Base-by-base conservation (phyloP, 1,140 invertebrate genomes). In the Papilio machaon region DNA sequence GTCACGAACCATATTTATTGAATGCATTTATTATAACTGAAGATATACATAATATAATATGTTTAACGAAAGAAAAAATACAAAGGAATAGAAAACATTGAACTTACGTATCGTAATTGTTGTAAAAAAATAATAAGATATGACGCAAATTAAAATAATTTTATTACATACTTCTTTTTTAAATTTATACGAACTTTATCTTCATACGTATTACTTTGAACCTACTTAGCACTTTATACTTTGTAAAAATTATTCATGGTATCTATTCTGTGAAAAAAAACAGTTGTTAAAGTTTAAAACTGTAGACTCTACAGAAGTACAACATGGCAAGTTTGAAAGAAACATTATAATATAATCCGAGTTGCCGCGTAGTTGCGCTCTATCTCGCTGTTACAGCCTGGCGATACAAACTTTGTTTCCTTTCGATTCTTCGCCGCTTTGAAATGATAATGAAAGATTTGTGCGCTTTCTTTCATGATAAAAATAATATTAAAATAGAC, bases 381-480 rank as follows among this genome's bases (percentile, higher is more conserved):
- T 79, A 58, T 78, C 52, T 78, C 64, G 64, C 23, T 30, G 30
- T 38, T 38, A 38, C 64, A 70, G 60, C 60, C 46, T 19, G 76
- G 35, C 54, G 58, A 77, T 77, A 35, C 8, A 52, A 79, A 79
- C 35, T 79, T 79, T 79, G 76, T 79, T 60, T 79, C 64, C 76
- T 64, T 79, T 79, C 54, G 76, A 79, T 79, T 79, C 76, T 60
- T 79, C 35, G 17, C 76, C 58, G 76, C 76, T 79, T 79, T 79
- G 54, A 79, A 79, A 79, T 79, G 76, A 79, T 64, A 79, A 79
- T 79, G 58, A 79, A 46, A 79, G 76, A 60, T 79, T 64, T 67
- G 58, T 17, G 35, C 4, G 35, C 54, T 60, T 79, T 46, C 75
- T 60, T 46, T 30, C 13, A 35, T 11, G 75, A 77, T 77, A 19